Evolutionary conservation across 2,888 invertebrate species (phyloP).

Genomic region (Opisthograptis luteolata): DNA sequence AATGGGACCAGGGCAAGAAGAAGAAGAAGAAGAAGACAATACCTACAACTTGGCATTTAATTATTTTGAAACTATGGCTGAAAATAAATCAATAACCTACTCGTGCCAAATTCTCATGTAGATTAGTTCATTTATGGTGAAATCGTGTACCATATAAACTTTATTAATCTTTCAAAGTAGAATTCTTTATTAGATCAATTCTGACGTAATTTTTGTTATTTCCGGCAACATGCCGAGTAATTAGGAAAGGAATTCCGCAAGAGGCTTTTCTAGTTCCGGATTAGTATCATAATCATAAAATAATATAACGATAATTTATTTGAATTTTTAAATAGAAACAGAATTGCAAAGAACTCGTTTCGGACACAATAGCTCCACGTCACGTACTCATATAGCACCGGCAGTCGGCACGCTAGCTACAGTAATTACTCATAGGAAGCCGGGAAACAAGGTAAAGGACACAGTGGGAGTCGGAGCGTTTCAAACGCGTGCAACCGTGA

Average conservation of each 20-base stretch:
- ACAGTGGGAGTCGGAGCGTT: conserved; percentile 75
- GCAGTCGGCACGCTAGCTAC: conserved; percentile 21
- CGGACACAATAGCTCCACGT: conserved; percentile 1
- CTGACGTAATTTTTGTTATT: conserved; percentile 21
- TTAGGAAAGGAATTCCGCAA: neutral
- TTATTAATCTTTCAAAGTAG: conserved; percentile 1
- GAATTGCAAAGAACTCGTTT: neutral
- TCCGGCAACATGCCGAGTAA: conserved; percentile 4
- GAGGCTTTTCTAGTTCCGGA: neutral
- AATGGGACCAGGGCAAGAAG: too few species aligned
- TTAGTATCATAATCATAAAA: too few species aligned
- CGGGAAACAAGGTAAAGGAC: conserved; percentile 75
- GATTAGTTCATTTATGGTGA: conserved; percentile 14
- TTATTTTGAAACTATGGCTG: neutral
- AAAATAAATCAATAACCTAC: conserved; percentile 7
- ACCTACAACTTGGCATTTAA: too few species aligned
- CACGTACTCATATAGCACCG: conserved; percentile 16
- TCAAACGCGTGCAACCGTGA: conserved; percentile 66
- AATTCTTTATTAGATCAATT: conserved; percentile 7
- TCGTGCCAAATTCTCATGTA: conserved; percentile 11
- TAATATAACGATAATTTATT: too few species aligned
- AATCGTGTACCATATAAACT: conserved; percentile 2
- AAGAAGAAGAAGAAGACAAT: too few species aligned
- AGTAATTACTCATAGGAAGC: conserved; percentile 59
- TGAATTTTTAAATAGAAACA: neutral